These are phyloP conservation scores for Bombylius discolor DNA, from an alignment of 2,888 invertebrate genomes.

Conservation along the genomic window DNA sequence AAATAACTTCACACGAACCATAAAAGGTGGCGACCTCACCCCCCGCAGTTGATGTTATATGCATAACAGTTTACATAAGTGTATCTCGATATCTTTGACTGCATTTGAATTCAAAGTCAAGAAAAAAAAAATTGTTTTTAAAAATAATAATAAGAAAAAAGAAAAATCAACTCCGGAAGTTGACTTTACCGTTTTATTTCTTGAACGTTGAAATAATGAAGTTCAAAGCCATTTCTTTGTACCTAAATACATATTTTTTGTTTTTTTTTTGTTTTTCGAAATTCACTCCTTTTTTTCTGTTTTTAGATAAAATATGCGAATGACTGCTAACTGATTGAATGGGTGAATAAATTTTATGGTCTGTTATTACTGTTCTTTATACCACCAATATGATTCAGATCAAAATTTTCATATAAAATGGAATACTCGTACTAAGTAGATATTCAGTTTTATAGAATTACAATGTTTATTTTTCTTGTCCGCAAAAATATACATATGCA, in stretches of 20 bases:
- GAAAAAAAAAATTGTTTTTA: neutral
- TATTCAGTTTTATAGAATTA: too few relatives aligned
- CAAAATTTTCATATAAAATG: too few relatives aligned
- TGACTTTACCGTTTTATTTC: slow-evolving; percentile 4
- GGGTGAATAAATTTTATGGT: slow-evolving; percentile 11
- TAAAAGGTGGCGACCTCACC: too few relatives aligned
- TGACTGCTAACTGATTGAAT: neutral
- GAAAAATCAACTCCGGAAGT: slow-evolving; percentile 4
- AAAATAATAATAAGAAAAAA: neutral
- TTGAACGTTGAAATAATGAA: neutral
- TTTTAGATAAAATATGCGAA: neutral
- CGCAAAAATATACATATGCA: too few relatives aligned
- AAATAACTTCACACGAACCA: too few relatives aligned
- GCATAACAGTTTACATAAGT: too few relatives aligned
- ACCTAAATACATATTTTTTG: neutral
- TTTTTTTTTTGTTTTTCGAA: neutral
- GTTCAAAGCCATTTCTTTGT: neutral
- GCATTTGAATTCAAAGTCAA: too few relatives aligned
- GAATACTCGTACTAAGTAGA: too few relatives aligned
- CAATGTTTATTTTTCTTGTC: too few relatives aligned
- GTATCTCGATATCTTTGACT: too few relatives aligned
- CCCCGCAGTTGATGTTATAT: too few relatives aligned
- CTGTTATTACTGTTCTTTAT: slow-evolving; percentile 1
- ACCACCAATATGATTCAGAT: neutral
- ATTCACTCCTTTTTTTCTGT: neutral